A percentile compares a stretch with the other conserved stretches of the same genome.
Evolutionary conservation across 2,113 vertebrate genomes (phyloP).

Genomic region (Litocranius walleri): DNA sequence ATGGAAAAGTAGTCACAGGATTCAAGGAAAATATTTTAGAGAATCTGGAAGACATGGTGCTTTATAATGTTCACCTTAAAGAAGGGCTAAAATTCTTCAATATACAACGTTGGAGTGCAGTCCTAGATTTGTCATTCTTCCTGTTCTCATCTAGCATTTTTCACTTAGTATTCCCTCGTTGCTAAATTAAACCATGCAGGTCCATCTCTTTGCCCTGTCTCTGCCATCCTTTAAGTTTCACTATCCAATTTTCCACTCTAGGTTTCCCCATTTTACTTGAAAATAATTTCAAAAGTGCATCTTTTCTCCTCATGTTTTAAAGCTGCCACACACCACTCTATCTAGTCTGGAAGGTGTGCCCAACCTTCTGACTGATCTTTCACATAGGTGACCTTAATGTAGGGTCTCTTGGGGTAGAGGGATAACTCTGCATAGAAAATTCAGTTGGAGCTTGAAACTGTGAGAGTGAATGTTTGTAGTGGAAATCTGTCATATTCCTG

Average conservation of each 20-base stretch:
- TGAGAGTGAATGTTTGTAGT: background rate
- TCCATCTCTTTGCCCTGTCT: background rate
- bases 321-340: background rate
- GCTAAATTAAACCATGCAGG: background rate
- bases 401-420: background rate
- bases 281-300: background rate
- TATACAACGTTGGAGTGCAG: background rate
- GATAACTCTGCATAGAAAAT: background rate
- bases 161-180: background rate
- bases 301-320: background rate
- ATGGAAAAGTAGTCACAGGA: background rate
- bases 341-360: background rate
- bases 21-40: background rate
- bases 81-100: background rate
- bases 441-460: background rate
- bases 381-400: background rate
- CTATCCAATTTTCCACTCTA: background rate
- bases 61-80: background rate
- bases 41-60: background rate
- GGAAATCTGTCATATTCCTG: background rate
- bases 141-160: background rate
- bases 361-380: background rate
- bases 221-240: background rate
- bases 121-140: background rate
- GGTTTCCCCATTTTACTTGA: background rate